These are phyloP conservation scores for Osedax frankpressi DNA, from an alignment of 2,888 invertebrate genomes.

Conservation along the genomic window DNA sequence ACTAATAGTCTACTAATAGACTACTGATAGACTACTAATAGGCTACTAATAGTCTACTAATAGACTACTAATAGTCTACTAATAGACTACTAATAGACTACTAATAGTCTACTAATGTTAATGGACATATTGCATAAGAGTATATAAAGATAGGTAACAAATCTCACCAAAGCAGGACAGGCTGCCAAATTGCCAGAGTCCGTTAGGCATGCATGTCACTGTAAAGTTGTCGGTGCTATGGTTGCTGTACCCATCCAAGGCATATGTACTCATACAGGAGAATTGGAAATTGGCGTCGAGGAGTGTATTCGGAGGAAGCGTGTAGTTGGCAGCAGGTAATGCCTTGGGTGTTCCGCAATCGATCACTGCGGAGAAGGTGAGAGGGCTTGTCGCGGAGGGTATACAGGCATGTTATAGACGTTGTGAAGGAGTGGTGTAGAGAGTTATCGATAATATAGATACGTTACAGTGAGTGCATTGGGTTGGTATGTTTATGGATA, in stretches of 20 bases:
- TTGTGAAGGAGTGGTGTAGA: neutral
- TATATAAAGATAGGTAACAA: neutral
- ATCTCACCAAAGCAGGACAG: neutral
- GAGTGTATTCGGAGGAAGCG: neutral
- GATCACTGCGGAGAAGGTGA: neutral
- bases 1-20: too few relatives aligned
- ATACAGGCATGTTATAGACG: neutral
- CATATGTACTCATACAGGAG: neutral
- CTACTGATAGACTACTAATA: too few relatives aligned
- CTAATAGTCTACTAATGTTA: too few relatives aligned
- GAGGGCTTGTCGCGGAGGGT: neutral
- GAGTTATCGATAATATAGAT: too few relatives aligned
- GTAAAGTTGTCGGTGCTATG: neutral
- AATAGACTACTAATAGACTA: too few relatives aligned
- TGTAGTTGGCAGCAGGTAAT: neutral
- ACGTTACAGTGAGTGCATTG: too few relatives aligned
- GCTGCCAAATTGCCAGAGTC: neutral
- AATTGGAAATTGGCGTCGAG: neutral
- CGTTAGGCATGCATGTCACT: neutral
- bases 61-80: too few relatives aligned
- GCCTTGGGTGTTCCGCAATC: neutral
- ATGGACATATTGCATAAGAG: neutral
- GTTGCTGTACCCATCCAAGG: neutral
- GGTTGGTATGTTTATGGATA: too few relatives aligned
- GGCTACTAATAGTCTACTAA: too few relatives aligned